Base-by-base conservation (phyloP, 1,140 invertebrate genomes). In the Drosophila pruinosa region DNA sequence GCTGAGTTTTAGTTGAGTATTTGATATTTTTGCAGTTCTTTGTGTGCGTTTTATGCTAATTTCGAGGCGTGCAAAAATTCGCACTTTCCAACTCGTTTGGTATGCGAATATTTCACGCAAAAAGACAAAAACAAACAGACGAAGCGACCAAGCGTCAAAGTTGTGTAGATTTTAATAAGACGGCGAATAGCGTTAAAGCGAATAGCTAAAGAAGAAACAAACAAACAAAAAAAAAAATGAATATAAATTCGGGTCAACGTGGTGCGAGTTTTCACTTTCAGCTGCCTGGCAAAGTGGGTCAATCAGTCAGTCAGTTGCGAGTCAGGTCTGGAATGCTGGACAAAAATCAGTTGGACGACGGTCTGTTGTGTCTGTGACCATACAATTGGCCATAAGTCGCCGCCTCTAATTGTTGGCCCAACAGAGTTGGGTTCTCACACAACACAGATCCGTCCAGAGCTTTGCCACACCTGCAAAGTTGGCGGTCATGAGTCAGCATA, bases 71-170 rank as follows among this genome's bases (percentile, higher is more conserved):
- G 81, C 78, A 86, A 86, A 86, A 86, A 86, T 86, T 86, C 81
- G 82, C 81, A 86, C 81, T 86, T 86, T 86, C 81, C 81, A 86
- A 86, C 81, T 86, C 73, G 81, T 85, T 85, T 82, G 70, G 57
- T 43, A 71, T 67, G 62, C 71, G 65, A 61, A 75, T 38, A 75
- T 50, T 39, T 52, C 61, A 45, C n/a, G n/a, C n/a, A 53, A 76
- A 54, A 50, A 59, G 34, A 41, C 72, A 21, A 83, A n/a, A 76
- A 72, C 48, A 62, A 54, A 65, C 22, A 54, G 43, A 31, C 4
- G 38, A 69, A 58, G 41, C 50, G 17, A 47, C 39, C 34, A 21
- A 41, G n/a, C 41, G 12, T 39, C 22, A 56, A 39, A 56, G 50
- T 22, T 45, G 41, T 21, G 45, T 21, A 6, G 24, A 50, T 26